These are phyloP conservation scores for Sturmia bella DNA, from an alignment of 2,888 invertebrate genomes.

Conservation along the genomic window DNA sequence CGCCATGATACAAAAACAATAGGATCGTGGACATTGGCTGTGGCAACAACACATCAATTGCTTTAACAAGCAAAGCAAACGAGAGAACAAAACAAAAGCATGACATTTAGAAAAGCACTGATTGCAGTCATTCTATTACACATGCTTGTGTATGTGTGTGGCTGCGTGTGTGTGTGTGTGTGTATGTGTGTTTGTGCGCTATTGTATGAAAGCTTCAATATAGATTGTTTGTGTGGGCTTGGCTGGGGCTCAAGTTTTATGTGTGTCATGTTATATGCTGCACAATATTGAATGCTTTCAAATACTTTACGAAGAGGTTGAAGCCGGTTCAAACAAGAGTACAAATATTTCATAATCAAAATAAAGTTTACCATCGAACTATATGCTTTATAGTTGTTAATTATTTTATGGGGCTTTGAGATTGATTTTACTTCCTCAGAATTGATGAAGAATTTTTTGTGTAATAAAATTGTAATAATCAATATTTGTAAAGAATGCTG, in stretches of 20 bases:
- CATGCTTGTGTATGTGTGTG: background rate
- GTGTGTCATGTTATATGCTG: too few relatives aligned
- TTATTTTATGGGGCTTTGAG: too few relatives aligned
- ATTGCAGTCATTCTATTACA: constrained; percentile 24
- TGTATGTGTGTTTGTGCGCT: background rate
- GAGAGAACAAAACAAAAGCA: constrained; percentile 23
- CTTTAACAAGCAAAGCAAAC: constrained; percentile 11
- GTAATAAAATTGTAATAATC: too few relatives aligned
- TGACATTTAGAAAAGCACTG: constrained; percentile 43
- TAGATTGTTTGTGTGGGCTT: too few relatives aligned
- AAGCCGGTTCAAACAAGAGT: background rate
- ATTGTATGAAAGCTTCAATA: too few relatives aligned
- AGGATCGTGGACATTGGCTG: background rate
- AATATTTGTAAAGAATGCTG: too few relatives aligned
- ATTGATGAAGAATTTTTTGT: too few relatives aligned
- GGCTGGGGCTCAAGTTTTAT: background rate
- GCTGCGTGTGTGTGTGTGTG: background rate
- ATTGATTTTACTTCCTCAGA: too few relatives aligned
- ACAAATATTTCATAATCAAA: background rate
- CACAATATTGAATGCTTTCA: constrained; percentile 4
- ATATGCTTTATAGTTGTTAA: too few relatives aligned
- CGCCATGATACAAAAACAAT: constrained; percentile 1
- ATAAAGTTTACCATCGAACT: too few relatives aligned
- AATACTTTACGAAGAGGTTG: background rate
- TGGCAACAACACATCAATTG: constrained; percentile 24